Conservation (phyloP, 2,113 vertebrate genomes). For the Chloropsis hardwickii region DNA sequence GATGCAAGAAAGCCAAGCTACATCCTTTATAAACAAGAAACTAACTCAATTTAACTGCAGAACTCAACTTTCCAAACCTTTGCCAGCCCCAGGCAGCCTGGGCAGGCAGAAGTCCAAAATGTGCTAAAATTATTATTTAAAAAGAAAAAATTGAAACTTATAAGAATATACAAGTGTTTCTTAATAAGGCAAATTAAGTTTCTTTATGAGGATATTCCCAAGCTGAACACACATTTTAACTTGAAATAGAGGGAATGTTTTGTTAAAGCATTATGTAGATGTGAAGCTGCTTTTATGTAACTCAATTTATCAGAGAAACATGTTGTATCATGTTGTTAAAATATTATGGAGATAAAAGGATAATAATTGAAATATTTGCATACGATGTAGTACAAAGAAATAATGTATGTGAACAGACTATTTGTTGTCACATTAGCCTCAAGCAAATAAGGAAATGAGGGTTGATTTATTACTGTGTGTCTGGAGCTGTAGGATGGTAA, state of each 20-base stretch:
- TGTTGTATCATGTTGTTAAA: not conserved
- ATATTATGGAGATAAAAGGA: not conserved
- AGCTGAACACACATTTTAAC: not conserved
- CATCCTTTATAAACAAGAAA: not conserved
- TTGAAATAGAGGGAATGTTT: not conserved
- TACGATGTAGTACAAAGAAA: slow-evolving; percentile 24
- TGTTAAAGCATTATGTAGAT: slow-evolving; percentile 13
- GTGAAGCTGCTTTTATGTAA: slow-evolving; percentile 14
- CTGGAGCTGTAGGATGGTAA: not conserved
- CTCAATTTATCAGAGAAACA: not conserved
- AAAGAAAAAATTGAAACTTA: not conserved
- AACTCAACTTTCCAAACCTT: not conserved
- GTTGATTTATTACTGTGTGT: not conserved
- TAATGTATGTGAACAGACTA: not conserved
- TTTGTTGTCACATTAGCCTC: slow-evolving; percentile 21
- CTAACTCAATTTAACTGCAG: not conserved
- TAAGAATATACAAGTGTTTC: not conserved
- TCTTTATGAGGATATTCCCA: not conserved
- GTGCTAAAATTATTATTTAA: not conserved
- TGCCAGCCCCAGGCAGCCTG: not conserved
- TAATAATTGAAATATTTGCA: not conserved
- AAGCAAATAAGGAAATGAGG: slow-evolving; percentile 4
- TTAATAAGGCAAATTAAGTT: not conserved
- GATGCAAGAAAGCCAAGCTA: not conserved
- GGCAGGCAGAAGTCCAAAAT: not conserved